Base-by-base conservation (phyloP, 2,888 invertebrate species). In the Notodonta dromedarius region DNA sequence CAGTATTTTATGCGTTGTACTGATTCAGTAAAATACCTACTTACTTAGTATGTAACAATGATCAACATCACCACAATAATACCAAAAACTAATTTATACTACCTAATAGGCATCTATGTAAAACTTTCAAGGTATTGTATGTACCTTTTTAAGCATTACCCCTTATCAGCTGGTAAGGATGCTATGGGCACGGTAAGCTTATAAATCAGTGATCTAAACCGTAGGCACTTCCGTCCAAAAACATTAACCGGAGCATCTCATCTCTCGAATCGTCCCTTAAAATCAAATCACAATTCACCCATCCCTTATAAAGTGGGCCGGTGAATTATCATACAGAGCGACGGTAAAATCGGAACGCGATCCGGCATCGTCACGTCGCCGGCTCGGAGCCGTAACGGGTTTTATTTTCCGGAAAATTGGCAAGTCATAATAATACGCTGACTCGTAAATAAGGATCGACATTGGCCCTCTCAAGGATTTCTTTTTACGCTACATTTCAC, bases 361-460 rank as follows among this genome's bases (percentile, higher is more conserved):
- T 86, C 81, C 81, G 71, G 70, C 76, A 78, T 73, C 82, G 87
- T 84, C 84, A 83, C 86, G 87, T 82, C 75, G 72, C 73, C 77
- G 79, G 76, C 77, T 79, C 80, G 80, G 76, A 67, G 78, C 78
- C 78, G 85, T 82, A 84, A 84, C 88, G 81, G 82, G 83, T 85
- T 91, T 91, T 91, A 91, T 91, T 91, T 85, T 80, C 87, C 89
- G 91, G 91, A 91, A 91, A 91, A 91, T 91, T 91, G 91, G 90
- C 89, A 84, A 90, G 89, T 91, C 91, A 91, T 91, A 91, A 90
- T 91, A 91, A 90, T 90, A 85, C 88, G 89, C 90, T 88, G 90
- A 89, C 82, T 91, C 91, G 89, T 92, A 91, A 91, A 91, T 91
- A 91, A 91, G 89, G 89, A 90, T 91, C 89, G 91, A 80, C 88